These are phyloP conservation scores for Centropyge bicolor DNA, from an alignment of 2,797 vertebrate genomes.

Conservation along the genomic window DNA sequence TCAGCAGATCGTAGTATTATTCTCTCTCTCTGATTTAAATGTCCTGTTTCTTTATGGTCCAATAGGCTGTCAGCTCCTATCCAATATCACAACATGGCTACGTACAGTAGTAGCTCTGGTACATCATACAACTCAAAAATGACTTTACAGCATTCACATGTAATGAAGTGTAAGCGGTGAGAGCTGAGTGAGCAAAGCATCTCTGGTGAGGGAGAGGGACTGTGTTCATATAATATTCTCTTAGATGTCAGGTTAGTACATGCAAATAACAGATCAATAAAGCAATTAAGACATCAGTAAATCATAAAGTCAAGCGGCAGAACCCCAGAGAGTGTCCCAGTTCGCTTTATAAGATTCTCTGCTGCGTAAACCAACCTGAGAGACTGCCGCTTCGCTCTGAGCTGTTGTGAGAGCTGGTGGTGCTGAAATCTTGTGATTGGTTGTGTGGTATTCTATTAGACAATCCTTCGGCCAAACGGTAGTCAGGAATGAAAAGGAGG, in stretches of 20 bases:
- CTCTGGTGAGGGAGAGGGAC: slow-evolving; percentile 49
- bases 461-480: slow-evolving; percentile 99
- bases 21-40: slow-evolving; percentile 45
- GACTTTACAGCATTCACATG: slow-evolving; percentile 13
- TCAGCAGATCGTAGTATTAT: slow-evolving; percentile 41
- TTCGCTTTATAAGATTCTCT: slow-evolving; percentile 54
- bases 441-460: slow-evolving; percentile 99
- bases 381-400: slow-evolving; percentile 99
- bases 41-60: slow-evolving; percentile 49
- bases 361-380: slow-evolving; percentile 95
- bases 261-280: slow-evolving; percentile 80
- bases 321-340: slow-evolving; percentile 62
- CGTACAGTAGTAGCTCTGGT: slow-evolving; percentile 3
- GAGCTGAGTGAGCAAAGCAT: slow-evolving; percentile 52
- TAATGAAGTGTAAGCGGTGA: slow-evolving; percentile 43
- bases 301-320: slow-evolving; percentile 70
- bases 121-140: not conserved
- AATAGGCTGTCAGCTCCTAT: slow-evolving; percentile 41
- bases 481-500: slow-evolving; percentile 99
- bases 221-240: slow-evolving; percentile 53
- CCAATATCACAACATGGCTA: slow-evolving; percentile 31
- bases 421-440: slow-evolving; percentile 99
- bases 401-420: slow-evolving; percentile 99
- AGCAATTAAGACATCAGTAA: slow-evolving; percentile 73
- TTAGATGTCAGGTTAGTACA: slow-evolving; percentile 68